Conservation (phyloP, 2,113 vertebrate species). For the Cichladusa arquata region DNA sequence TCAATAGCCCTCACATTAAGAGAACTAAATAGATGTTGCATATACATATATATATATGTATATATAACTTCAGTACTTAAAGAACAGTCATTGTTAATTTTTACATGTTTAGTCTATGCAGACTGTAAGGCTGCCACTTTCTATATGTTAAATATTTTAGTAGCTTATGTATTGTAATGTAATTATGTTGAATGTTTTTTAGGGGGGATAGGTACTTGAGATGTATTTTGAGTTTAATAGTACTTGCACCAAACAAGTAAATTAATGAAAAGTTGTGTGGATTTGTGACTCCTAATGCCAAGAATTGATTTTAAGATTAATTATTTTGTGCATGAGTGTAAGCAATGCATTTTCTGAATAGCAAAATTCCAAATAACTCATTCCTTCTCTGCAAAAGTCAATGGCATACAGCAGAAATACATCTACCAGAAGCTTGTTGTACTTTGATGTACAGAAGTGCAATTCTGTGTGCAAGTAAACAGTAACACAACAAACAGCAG, state of each 20-base stretch:
- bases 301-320: neutral
- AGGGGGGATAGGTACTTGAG: neutral
- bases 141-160: neutral
- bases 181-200: neutral
- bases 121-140: neutral
- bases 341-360: neutral
- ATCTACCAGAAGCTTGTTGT: neutral
- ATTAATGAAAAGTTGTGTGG: neutral
- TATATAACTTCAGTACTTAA: neutral
- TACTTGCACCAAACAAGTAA: neutral
- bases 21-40: neutral
- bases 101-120: neutral
- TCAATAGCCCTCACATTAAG: neutral
- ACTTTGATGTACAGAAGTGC: neutral
- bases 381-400: neutral
- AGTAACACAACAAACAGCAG: neutral
- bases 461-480: neutral
- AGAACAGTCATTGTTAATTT: neutral
- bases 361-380: neutral
- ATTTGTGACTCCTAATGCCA: neutral
- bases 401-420: neutral
- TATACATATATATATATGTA: neutral
- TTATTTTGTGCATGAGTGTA: neutral
- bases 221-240: neutral
- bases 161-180: neutral